Percentiles rank a stretch among this genome's conserved stretches.
Conservation (phyloP, 2,797 vertebrate genomes). For the Monodelphis domestica region DNA sequence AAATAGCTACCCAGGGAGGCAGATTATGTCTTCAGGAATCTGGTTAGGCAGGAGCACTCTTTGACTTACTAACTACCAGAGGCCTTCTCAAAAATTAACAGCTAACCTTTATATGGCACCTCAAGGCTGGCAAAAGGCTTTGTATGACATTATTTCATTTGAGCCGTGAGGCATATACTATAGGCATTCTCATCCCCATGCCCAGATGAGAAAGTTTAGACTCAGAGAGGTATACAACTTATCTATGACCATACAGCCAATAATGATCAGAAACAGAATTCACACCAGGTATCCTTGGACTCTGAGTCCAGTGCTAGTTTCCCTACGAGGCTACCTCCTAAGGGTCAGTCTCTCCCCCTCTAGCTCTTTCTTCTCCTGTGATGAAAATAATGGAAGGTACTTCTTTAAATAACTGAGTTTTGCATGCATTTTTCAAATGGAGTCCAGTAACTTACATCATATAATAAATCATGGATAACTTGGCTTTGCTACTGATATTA, state of each 20-base stretch:
- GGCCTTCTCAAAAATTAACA: neutral
- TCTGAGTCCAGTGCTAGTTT: neutral
- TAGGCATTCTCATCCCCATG: neutral
- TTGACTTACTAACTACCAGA: neutral
- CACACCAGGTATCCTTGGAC: neutral
- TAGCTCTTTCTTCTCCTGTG: neutral
- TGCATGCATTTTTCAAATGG: slow-evolving; percentile 17
- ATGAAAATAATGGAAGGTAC: neutral
- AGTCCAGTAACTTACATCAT: neutral
- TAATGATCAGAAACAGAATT: neutral
- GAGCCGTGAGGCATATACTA: neutral
- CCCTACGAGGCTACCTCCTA: neutral
- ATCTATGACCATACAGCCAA: neutral
- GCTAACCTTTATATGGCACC: neutral
- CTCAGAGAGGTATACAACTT: neutral
- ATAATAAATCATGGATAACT: neutral
- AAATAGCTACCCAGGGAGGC: neutral
- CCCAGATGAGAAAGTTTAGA: neutral
- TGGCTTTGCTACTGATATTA: neutral
- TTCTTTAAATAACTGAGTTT: neutral
- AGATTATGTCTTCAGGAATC: neutral
- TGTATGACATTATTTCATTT: neutral
- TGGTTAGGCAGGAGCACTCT: neutral
- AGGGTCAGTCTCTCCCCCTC: neutral
- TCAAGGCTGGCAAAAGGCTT: neutral